Evolutionary conservation across 2,888 invertebrate species (phyloP), one percentile per base, ranked within the genome.

Genomic region (Leucophora obtusa): DNA sequence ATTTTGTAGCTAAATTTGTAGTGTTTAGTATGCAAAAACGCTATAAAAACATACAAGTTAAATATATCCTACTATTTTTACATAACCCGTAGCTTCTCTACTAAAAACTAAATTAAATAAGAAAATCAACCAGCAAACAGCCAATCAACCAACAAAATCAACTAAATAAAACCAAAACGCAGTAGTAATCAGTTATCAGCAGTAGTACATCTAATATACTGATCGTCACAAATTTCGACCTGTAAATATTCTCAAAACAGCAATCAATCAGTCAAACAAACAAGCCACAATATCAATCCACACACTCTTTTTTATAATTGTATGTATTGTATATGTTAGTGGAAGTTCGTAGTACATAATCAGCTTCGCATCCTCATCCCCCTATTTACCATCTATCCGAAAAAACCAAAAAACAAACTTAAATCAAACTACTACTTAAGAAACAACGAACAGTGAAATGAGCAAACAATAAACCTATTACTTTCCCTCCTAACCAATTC

Each of bases 331-430:
- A 72, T 69, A 43, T 82, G 79, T 82, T 84, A 85, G 84, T 86
- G 84, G 84, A 87, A 85, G 83, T 84, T 85, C 82, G 63, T 74
- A 75, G 70, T 68, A 70, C 84, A 86, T 85, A 87, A 86, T 85
- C 84, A 84, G 87, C 87, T 88, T 88, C 83, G 86, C 88, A 87
- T 87, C 86, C 85, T 87, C 87, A 88, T 87, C 85, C 82, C 84
- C 83, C 84, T 84, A 83, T 84, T 71, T 71, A 47, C 47, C 66
- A 59, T 78, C 35, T 51, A 9, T 18, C 38, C 43, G 18, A 54
- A 54, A n/a, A 33, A 8, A 50, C n/a, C 33, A 38, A 2, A 14
- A 28, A 17, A 18, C 4, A 47, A 47, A 53, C 15, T 9, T n/a
- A n/a, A n/a, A n/a, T n/a, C 3, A 35, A 21, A 18, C 15, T 62